Evolutionary conservation across 1,140 invertebrate genomes (phyloP).

Genomic region (Ectropis grisescens): DNA sequence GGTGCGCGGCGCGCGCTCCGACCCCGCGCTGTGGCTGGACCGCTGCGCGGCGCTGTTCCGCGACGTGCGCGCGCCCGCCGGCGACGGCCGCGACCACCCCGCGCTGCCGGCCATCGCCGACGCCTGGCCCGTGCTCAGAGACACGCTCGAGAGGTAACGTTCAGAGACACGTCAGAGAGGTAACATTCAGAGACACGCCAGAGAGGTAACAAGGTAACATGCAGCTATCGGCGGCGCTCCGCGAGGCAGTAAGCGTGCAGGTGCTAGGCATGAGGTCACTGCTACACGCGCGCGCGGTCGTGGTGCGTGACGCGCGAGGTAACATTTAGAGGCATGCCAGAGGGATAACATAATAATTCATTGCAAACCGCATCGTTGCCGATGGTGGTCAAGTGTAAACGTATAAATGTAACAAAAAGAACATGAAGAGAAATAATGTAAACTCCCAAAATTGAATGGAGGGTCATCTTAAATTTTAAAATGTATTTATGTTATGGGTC

Average conservation of each 20-base stretch:
- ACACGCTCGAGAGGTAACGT: slow-evolving; percentile 76
- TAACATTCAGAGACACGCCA: too few relatives aligned
- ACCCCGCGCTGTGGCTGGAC: slow-evolving; percentile 96
- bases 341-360: too few relatives aligned
- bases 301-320: not conserved
- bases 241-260: slow-evolving; percentile 85
- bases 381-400: too few relatives aligned
- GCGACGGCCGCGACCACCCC: slow-evolving; percentile 75
- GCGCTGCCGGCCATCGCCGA: slow-evolving; percentile 83
- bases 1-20: slow-evolving; percentile 65
- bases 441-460: too few relatives aligned
- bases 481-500: too few relatives aligned
- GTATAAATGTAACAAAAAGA: too few relatives aligned
- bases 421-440: too few relatives aligned
- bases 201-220: too few relatives aligned
- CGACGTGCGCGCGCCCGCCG: slow-evolving; percentile 71
- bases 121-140: slow-evolving; percentile 90
- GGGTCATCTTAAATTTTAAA: too few relatives aligned
- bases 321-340: too few relatives aligned
- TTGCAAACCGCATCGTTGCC: too few relatives aligned
- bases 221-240: slow-evolving; percentile 79
- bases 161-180: too few relatives aligned
- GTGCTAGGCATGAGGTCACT: slow-evolving; percentile 78
- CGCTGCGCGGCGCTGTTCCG: slow-evolving; percentile 91
- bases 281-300: not conserved